Conservation (phyloP, 2,888 invertebrate genomes). For the Mechanitis messenoides region DNA sequence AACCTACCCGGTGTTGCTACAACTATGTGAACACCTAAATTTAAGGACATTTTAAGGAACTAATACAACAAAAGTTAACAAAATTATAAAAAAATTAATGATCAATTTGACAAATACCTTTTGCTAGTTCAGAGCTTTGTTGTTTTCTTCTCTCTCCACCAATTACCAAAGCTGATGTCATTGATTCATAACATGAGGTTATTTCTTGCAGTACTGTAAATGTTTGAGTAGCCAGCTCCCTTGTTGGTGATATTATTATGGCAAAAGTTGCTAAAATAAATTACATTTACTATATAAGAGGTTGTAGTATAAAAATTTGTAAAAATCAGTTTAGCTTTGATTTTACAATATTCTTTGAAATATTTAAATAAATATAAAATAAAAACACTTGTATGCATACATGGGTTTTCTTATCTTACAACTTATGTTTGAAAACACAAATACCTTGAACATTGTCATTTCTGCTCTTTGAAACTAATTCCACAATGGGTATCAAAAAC, state of each 20-base stretch:
- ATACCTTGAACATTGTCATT: constrained; percentile 30
- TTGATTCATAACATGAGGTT: constrained; percentile 86
- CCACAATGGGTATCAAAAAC: constrained; percentile 95
- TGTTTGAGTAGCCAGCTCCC: constrained; percentile 97
- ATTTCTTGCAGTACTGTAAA: constrained; percentile 94
- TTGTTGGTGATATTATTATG: constrained; percentile 95
- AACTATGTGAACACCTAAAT: constrained; percentile 87
- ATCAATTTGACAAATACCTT: constrained; percentile 68
- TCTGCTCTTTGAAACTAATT: constrained; percentile 82
- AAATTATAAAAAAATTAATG: not conserved
- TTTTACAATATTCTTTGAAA: not conserved
- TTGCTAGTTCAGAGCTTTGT: constrained; percentile 88
- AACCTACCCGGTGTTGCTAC: constrained; percentile 97
- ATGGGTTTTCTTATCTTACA: no score
- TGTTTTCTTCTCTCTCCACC: constrained; percentile 92
- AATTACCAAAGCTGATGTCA: constrained; percentile 91
- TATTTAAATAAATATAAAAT: no score
- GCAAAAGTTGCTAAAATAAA: constrained; percentile 83
- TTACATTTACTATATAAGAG: constrained; percentile 9
- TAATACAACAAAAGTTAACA: not conserved
- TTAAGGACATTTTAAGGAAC: constrained; percentile 1
- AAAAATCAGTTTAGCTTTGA: not conserved
- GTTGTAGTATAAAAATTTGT: not conserved
- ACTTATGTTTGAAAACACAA: not conserved
- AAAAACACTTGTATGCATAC: no score